phyloP scores from a whole-genome alignment of 1,140 invertebrate species.

The Euwallacea fornicatus region DNA sequence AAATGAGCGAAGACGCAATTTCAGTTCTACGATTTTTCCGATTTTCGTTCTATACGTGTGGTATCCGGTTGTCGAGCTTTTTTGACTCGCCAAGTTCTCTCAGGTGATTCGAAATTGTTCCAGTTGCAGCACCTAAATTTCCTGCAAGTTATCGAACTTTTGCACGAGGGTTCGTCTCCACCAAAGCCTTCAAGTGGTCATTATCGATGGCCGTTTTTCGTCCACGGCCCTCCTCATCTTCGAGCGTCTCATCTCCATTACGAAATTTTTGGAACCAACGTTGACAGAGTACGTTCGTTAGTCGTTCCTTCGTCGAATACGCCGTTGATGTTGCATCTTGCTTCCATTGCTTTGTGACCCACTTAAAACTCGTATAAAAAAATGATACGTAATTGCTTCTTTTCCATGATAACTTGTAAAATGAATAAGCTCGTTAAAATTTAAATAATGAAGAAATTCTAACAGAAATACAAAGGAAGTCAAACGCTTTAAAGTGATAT shows the following conservation, averaged over 20 bases:
- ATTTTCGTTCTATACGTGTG: slow-evolving; percentile 5
- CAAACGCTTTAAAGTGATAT: too few species aligned
- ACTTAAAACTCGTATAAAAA: slow-evolving; percentile 20
- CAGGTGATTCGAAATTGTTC: slow-evolving; percentile 5
- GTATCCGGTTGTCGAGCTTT: slow-evolving; percentile 3
- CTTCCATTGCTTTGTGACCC: slow-evolving; percentile 16
- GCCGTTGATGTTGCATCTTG: slow-evolving; percentile 10
- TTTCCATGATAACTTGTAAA: too few species aligned
- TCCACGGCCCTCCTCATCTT: slow-evolving; percentile 27
- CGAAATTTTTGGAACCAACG: slow-evolving; percentile 31
- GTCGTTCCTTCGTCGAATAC: slow-evolving; percentile 13
- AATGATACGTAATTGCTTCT: too few species aligned
- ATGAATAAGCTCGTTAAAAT: too few species aligned
- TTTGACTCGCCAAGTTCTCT: too few species aligned
- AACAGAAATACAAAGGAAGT: too few species aligned
- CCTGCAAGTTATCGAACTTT: background rate
- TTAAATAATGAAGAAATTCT: too few species aligned
- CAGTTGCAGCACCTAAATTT: slow-evolving; percentile 2
- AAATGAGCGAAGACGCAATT: background rate
- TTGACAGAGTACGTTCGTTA: slow-evolving; percentile 25
- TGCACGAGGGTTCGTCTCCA: slow-evolving; percentile 3
- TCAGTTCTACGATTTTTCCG: background rate
- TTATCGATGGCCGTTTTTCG: slow-evolving; percentile 5
- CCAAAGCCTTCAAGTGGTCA: too few species aligned
- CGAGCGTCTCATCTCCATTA: slow-evolving; percentile 18